Base-by-base conservation (phyloP, 2,888 invertebrate genomes). In the Eilema griseolum region DNA sequence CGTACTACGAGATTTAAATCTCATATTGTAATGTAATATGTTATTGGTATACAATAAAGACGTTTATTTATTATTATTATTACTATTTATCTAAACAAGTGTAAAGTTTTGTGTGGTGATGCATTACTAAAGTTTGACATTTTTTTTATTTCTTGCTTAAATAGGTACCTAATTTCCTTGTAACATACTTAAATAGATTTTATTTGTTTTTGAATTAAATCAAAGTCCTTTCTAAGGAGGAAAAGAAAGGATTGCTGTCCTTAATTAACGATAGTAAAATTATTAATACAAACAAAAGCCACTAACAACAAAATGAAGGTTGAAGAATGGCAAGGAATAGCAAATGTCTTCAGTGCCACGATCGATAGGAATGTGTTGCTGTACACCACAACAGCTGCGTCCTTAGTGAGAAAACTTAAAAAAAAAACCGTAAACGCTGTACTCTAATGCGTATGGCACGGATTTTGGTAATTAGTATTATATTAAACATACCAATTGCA, bases 391-490 rank as follows among this genome's bases (percentile, higher is more conserved):
- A 8, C 66, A 66, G 2, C 33, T 66, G 24, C 66, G 57, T 33
- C 33, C 37, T 8, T 59, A 66, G 33, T 59, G 66, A 57, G 66
- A 23, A 66, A 66, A n/a, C 31, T 66, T 59, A 33, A 66, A 66
- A 23, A 64, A 64, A 28, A 52, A 5, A 5, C 31, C 31, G 31
- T 33, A 33, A 8, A 33, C 31, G 31, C 31, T 8, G 8, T 8
- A 33, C 31, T 33, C 31, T 3, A n/a, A n/a, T n/a, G n/a, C 31
- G 31, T 5, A 33, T 33, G 31, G 31, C 4, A 33, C 8, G 31
- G 4, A 33, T 33, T 33, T 33, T 8, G 8, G 4, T 33, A 8
- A 8, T 7, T 33, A 3, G n/a, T n/a, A n/a, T 8, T 33, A 33
- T 8, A 7, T 33, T 33, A 33, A 33, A 33, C 31, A 33, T 33